Evolutionary conservation across 2,113 vertebrate genomes (phyloP), one percentile per base, ranked within the genome.

Genomic region (Corydoras maculifer): DNA sequence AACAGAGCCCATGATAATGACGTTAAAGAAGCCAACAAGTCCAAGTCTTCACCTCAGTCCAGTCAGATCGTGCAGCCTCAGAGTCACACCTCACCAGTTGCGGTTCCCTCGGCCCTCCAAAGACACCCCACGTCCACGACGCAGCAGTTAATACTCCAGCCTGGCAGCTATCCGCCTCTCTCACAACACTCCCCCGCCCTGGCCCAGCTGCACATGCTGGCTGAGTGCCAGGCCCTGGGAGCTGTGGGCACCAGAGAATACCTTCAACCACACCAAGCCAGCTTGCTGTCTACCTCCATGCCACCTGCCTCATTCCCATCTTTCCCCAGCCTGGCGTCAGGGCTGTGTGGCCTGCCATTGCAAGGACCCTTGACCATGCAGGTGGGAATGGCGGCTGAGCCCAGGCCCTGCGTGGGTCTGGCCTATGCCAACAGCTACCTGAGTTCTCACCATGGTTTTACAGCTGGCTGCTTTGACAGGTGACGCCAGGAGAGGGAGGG

Each of bases 71-170:
- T 88, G 35, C 88, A 86, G 15, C 61, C 87, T 1, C 84, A 87
- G 62, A 68, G 79, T 4, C 86, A 81, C 60, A 78, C 86, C 31
- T 84, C 85, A 25, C 81, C 84, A n/a, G 76, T 32, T 50, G 53
- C 48, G 5, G 68, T 60, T 32, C n/a, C 79, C 55, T 58, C 72
- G 3, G 64, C 69, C 9, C 62, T 74, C 30, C 77, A 77, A 8
- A 74, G 75, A 55, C 75, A 70, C 60, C 53, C 84, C 62, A 60
- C 84, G 29, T 78, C 85, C 59, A 77, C 84, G 75, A 84, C 88
- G 7, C 90, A 90, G 69, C 91, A 90, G 68, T 85, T 92, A 83
- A 86, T 95, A 3, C 93, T 94, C 74, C 93, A 92, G 80, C 86
- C 90, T 0, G 83, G 90, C 0, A 61, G 74, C 69, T 93, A 90